Base-by-base conservation (phyloP, 2,888 invertebrate genomes). In the Acleris laterana region DNA sequence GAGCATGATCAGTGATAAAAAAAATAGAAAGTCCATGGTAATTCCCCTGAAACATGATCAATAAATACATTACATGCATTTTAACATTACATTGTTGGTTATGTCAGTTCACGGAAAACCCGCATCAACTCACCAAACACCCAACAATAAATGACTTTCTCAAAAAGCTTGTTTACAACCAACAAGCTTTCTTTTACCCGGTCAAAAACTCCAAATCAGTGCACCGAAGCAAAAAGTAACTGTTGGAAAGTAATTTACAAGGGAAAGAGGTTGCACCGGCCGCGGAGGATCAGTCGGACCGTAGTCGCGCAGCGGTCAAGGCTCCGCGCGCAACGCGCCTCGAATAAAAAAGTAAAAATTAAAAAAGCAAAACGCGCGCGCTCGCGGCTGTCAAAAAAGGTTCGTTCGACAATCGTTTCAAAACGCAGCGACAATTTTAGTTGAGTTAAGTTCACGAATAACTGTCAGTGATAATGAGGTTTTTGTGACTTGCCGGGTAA, bases 161-260 rank as follows among this genome's bases (percentile, higher is more conserved):
- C 65, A 56, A 64, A 65, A 68, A 64, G 62, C 65, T 68, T 68
- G 68, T 61, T 65, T 62, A 62, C 68, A 60, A 56, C 56, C 44
- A 13, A 60, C 52, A 60, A 68, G 60, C 61, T 65, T 62, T 68
- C 61, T 55, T 56, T 60, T 57, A 48, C 42, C 44, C 20, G 44
- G 1, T 52, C 50, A 64, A 69, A 61, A 57, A 55, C 65, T 64
- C 51, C 56, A 88, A 90, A 89, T 89, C 85, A 83, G 85, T 89
- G 90, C 89, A 90, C 76, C 85, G 86, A 79, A 87, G 90, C 90
- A 88, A 90, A 89, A 89, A 89, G 80, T 90, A 89, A 90, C 90
- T 86, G 92, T 91, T 85, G 88, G 90, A 89, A 90, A 89, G 89
- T 88, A 85, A 87, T 87, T 86, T 87, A 85, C 87, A 84, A 81